Conservation (phyloP, 2,113 vertebrate genomes). For the Dissostichus mawsoni region DNA sequence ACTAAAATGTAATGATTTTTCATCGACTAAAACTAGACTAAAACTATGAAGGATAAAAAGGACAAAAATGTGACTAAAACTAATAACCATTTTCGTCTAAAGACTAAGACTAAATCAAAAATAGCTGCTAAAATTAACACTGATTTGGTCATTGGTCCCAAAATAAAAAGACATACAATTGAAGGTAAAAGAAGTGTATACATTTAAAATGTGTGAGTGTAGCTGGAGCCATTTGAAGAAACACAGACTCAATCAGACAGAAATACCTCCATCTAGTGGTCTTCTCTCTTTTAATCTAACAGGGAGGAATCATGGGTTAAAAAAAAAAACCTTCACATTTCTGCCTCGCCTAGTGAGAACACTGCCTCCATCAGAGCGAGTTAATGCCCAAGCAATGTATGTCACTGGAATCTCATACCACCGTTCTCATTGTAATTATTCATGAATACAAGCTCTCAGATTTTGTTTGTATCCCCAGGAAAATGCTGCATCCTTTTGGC, state of each 20-base stretch:
- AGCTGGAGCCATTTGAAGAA: neutral
- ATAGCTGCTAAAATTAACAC: no score
- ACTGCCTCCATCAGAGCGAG: constrained; percentile 31
- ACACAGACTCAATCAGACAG: constrained; percentile 11
- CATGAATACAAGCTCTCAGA: constrained; percentile 16
- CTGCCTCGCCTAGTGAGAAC: constrained; percentile 26
- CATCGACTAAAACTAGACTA: no score
- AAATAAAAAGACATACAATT: no score
- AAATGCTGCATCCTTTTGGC: constrained; percentile 55
- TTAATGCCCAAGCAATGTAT: constrained; percentile 36
- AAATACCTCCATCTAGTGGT: constrained; percentile 70
- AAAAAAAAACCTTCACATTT: neutral
- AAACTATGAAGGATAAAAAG: no score
- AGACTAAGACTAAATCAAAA: no score
- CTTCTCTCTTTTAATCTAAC: neutral
- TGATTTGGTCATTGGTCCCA: no score
- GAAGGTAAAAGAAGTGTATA: neutral
- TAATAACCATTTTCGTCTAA: no score
- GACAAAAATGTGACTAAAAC: no score
- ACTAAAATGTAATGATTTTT: no score
- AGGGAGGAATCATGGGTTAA: constrained; percentile 24
- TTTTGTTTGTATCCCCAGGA: constrained; percentile 40
- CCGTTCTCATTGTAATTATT: constrained; percentile 52
- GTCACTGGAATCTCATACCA: constrained; percentile 25
- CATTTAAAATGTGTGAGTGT: neutral